Conservation (phyloP, 2,797 vertebrate genomes). For the Notoglanidium macrostoma region DNA sequence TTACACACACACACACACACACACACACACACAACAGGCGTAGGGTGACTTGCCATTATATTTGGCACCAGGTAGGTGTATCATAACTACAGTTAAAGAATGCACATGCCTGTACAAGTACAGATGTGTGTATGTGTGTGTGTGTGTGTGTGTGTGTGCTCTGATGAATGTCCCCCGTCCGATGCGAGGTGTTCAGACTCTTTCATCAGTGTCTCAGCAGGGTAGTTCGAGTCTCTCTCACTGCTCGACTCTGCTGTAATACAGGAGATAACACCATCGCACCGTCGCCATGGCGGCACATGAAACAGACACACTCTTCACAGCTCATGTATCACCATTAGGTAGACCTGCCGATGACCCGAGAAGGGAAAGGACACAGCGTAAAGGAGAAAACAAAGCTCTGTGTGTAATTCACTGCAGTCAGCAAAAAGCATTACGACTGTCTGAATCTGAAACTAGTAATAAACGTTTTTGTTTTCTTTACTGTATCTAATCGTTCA, state of each 20-base stretch:
- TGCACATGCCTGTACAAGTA: background rate
- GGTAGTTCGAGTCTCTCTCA: background rate
- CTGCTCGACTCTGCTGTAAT: slow-evolving; percentile 42
- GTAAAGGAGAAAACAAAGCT: background rate
- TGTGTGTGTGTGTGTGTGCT: background rate
- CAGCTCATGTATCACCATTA: slow-evolving; percentile 79
- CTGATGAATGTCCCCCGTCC: slow-evolving; percentile 23
- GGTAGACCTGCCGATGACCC: slow-evolving; percentile 28
- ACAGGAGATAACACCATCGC: slow-evolving; percentile 71
- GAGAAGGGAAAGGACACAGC: slow-evolving; percentile 10
- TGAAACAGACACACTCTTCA: slow-evolving; percentile 69
- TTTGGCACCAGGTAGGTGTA: background rate
- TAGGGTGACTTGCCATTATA: background rate
- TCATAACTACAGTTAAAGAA: background rate
- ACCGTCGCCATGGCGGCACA: slow-evolving; percentile 68
- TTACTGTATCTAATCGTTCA: too few species aligned
- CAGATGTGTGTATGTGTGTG: background rate
- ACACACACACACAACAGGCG: background rate
- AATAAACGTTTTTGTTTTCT: background rate
- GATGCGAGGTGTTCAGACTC: background rate
- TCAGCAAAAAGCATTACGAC: background rate
- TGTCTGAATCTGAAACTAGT: background rate
- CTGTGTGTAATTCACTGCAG: background rate
- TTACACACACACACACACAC: background rate
- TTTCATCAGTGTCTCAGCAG: slow-evolving; percentile 26